These are phyloP conservation scores for Thunnus albacares DNA, from an alignment of 2,797 vertebrate species.

Conservation along the genomic window DNA sequence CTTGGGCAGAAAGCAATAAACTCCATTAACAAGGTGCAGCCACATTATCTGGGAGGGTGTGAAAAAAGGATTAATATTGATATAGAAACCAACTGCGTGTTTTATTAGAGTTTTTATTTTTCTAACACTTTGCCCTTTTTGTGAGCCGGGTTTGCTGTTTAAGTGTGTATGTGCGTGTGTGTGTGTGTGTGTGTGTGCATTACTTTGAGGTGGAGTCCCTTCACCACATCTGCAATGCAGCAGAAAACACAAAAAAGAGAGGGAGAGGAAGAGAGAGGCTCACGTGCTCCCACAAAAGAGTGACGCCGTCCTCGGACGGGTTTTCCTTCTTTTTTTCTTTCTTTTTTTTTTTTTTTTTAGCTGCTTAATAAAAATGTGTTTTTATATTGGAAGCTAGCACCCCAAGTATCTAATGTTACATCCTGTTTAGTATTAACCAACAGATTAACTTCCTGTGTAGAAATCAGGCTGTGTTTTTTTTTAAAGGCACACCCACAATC, in stretches of 20 bases:
- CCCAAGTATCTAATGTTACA: slow-evolving; percentile 14
- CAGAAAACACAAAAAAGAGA: slow-evolving; percentile 80
- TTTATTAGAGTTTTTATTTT: slow-evolving; percentile 75
- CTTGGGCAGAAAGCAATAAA: slow-evolving; percentile 80
- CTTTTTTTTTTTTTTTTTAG: neutral
- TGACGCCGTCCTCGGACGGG: slow-evolving; percentile 69
- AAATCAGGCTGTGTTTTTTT: slow-evolving; percentile 11
- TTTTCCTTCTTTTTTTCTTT: slow-evolving; percentile 19
- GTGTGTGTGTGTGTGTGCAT: slow-evolving; percentile 45
- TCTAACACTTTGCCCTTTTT: slow-evolving; percentile 65
- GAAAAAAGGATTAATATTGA: slow-evolving; percentile 61
- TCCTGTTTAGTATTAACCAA: slow-evolving; percentile 11
- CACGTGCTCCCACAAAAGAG: slow-evolving; percentile 74
- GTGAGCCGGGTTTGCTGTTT: slow-evolving; percentile 25
- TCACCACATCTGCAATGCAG: slow-evolving; percentile 89
- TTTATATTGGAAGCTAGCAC: slow-evolving; percentile 32
- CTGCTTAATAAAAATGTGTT: slow-evolving; percentile 24
- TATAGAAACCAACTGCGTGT: slow-evolving; percentile 65
- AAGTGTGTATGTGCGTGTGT: slow-evolving; percentile 20
- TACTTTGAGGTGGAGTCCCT: slow-evolving; percentile 85
- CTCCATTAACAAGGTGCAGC: slow-evolving; percentile 78
- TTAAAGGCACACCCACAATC: slow-evolving; percentile 38
- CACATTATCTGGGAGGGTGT: slow-evolving; percentile 63
- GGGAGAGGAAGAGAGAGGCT: slow-evolving; percentile 66
- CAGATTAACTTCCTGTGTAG: slow-evolving; percentile 13